Evolutionary conservation across 64 coral and sea anemone species (phyloP).

Genomic region (Pocillopora damicornis): DNA sequence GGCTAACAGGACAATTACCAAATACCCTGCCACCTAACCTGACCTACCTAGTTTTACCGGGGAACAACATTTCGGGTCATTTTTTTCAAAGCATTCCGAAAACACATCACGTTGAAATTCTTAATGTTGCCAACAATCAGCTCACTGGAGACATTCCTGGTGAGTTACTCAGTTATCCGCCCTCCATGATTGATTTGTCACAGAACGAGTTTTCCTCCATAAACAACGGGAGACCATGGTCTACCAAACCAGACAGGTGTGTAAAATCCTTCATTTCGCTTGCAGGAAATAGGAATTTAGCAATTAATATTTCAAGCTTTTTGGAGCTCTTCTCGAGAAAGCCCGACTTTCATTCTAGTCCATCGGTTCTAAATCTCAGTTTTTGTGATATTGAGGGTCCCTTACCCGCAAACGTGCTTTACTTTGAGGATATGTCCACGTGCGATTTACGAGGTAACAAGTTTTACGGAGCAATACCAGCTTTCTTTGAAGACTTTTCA

Average conservation of each 20-base stretch:
- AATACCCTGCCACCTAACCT: not conserved
- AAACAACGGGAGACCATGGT: constrained; percentile 30
- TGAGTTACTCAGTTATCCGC: not conserved
- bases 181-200: constrained; percentile 21
- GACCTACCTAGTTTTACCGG: not conserved
- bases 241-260: not conserved
- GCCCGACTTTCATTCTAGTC: not conserved
- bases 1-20: constrained; percentile 31
- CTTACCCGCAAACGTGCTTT: constrained; percentile 1
- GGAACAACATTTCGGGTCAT: constrained; percentile 15
- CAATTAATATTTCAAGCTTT: constrained; percentile 43
- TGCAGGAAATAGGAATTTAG: constrained; percentile 43
- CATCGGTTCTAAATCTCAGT: constrained; percentile 38
- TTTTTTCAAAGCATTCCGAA: constrained; percentile 3
- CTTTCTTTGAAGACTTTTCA: not conserved
- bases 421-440: not conserved
- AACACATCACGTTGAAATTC: not conserved
- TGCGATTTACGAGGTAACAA: constrained; percentile 47
- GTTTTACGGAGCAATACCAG: constrained; percentile 30
- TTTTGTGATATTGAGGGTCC: constrained; percentile 40
- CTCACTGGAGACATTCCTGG: constrained; percentile 16
- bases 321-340: not conserved
- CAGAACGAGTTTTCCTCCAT: constrained; percentile 37
- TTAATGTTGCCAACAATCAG: constrained; percentile 35
- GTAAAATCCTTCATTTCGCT: not conserved